These are phyloP conservation scores for Rosalia funebris DNA, from an alignment of 2,888 invertebrate species.

Conservation along the genomic window DNA sequence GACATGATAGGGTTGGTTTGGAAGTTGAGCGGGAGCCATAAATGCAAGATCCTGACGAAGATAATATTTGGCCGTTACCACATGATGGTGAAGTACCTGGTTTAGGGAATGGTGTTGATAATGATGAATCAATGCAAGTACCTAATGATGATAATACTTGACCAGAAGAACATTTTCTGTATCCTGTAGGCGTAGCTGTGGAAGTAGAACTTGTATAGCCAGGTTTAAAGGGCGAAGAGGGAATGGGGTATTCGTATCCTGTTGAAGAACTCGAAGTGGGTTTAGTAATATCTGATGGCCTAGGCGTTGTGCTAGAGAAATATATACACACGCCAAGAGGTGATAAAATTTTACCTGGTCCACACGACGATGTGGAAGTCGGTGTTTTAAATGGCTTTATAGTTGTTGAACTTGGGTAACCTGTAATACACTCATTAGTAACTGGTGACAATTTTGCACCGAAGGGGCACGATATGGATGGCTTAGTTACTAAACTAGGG, in stretches of 20 bases:
- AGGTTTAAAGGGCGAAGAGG: not conserved
- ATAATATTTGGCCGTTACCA: conserved; percentile 32
- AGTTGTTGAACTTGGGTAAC: not conserved
- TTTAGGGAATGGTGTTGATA: not conserved
- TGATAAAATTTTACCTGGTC: conserved; percentile 22
- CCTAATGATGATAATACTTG: not conserved
- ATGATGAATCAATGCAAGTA: not conserved
- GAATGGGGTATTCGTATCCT: not conserved
- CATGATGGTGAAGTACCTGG: conserved; percentile 4
- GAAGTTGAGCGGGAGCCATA: conserved; percentile 56
- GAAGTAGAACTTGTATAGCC: not conserved
- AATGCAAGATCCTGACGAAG: conserved; percentile 26
- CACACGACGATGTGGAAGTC: not conserved
- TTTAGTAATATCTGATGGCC: not conserved
- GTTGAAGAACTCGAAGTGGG: not conserved
- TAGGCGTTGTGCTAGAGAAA: not conserved
- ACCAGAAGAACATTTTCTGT: not conserved
- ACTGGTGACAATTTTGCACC: conserved; percentile 22
- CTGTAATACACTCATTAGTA: conserved; percentile 24
- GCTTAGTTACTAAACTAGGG: conserved; percentile 54
- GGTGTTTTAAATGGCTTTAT: not conserved
- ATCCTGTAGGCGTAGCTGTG: not conserved
- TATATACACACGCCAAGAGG: conserved; percentile 26
- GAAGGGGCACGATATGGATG: conserved; percentile 29
- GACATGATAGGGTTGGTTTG: conserved; percentile 54